Evolutionary conservation across 2,113 vertebrate genomes (phyloP), one percentile per base, ranked within the genome.

Genomic region (Rhea americana): DNA sequence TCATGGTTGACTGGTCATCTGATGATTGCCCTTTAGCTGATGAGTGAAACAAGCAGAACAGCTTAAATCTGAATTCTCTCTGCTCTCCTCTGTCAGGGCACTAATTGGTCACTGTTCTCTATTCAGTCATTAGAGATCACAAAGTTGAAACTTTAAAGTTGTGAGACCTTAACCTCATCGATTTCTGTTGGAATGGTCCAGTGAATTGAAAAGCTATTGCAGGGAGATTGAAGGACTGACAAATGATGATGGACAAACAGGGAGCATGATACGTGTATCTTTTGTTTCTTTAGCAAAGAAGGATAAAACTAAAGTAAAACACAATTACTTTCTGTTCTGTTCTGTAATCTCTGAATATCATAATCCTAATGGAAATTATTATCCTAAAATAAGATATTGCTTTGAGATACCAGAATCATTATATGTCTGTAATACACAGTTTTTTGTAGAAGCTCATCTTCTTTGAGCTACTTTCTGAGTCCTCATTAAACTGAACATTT

Each of bases 1-100:
- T 76, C 58, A 26, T 73, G 85, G 84, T 7, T 87, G 89, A n/a
- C 66, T 87, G 91, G 59, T 79, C 13, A 6, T 84, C 62, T 76
- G 62, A 94, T 94, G 90, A 84, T 37, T 89, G 78, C 66, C 74
- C 87, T 89, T 92, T 63, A 79, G 82, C 71, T 79, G 47, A 74
- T 2, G 32, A 89, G 39, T 37, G 48, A 85, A 92, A 87, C 65
- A 71, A 94, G 77, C 68, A 84, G 78, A 91, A 66, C 30, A 79
- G 90, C 87, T 93, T 3, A 73, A 76, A 85, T 87, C 56, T 79
- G 85, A 79, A 76, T 89, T 87, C 70, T 90, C 61, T 18, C 43
- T 91, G 61, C 66, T 89, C 70, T 84, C 47, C 56, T 93, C 62
- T 71, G 77, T 82, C 77, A 85, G 66, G 62, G 35, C 78, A 56